Evolutionary conservation across 2,888 invertebrate genomes (phyloP), one percentile per base, ranked within the genome.

Genomic region (Liodrosophila aerea): DNA sequence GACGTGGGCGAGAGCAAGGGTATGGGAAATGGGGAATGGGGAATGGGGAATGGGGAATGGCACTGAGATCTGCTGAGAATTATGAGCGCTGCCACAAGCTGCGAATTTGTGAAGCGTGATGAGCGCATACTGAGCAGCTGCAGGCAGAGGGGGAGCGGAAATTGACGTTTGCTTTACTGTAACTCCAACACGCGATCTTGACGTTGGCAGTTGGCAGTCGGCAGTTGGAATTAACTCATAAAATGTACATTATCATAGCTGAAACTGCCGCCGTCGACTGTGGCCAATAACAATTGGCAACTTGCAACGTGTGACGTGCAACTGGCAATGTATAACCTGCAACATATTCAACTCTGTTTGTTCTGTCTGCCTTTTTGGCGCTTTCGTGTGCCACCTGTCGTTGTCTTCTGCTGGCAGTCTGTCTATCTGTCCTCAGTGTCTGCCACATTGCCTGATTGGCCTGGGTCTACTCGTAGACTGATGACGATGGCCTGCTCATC

Each of bases 81-180:
- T 83, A 85, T 85, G 81, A 85, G 71, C 70, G 45, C 61, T 73
- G 73, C 5, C 74, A 67, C 75, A 77, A 81, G 82, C 78, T 84
- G 81, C 72, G 86, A 81, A 81, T 64, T 86, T 81, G 81, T 86
- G 81, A 81, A 81, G 81, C 81, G 81, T 81, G 81, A 86, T 86
- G 75, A 72, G 85, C 77, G 84, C 80, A 65, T 57, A 68, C 47
- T 60, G 59, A 50, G 44, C 56, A 30, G 12, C 1, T 13, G 33
- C 1, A 11, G 18, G 37, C 11, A 9, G 29, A 18, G 9, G 11
- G 30, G 27, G 15, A 30, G 46, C 22, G 53, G 12, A 7, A 15
- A 12, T 29, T 29, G 22, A n/a, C 29, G 39, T 27, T 13, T 33
- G 58, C 58, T 73, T 57, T 59, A 61, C 76, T 73, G 73, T 63